phyloP scores from a whole-genome alignment of 2,113 vertebrate species.

The Okapia johnstoni region DNA sequence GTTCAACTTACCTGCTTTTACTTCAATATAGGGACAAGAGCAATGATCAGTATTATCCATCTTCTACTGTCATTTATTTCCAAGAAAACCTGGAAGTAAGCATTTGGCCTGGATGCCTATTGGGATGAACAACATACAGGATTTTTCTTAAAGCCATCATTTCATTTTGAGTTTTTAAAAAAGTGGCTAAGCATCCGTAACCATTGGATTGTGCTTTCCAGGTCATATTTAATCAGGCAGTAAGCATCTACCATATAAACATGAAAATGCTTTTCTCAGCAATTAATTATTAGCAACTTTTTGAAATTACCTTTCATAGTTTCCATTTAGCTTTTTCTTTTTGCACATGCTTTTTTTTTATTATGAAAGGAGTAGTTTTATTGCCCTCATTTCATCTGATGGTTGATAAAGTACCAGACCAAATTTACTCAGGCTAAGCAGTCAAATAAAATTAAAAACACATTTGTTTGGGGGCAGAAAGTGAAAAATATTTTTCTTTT shows the following conservation, averaged over 20 bases:
- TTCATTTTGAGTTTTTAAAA: not conserved
- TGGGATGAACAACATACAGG: not conserved
- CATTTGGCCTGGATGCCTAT: not conserved
- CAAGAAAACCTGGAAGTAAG: not conserved
- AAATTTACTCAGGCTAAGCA: not conserved
- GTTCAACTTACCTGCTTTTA: not conserved
- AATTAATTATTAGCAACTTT: not conserved
- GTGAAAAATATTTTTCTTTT: not conserved
- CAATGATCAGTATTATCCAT: not conserved
- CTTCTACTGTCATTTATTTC: not conserved
- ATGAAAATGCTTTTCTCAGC: not conserved
- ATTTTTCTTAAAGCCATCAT: not conserved
- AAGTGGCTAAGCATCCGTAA: not conserved
- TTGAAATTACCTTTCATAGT: not conserved
- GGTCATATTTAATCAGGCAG: not conserved
- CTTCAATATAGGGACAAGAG: not conserved
- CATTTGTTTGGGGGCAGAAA: not conserved
- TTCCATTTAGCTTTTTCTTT: not conserved
- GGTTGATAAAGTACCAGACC: not conserved
- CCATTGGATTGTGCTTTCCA: not conserved
- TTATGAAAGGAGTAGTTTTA: not conserved
- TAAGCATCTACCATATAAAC: not conserved
- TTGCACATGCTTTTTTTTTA: not conserved
- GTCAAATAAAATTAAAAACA: constrained; percentile 1
- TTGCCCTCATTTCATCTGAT: not conserved